These are phyloP conservation scores for Anthophora plumipes DNA, from an alignment of 2,888 invertebrate genomes.

Conservation along the genomic window DNA sequence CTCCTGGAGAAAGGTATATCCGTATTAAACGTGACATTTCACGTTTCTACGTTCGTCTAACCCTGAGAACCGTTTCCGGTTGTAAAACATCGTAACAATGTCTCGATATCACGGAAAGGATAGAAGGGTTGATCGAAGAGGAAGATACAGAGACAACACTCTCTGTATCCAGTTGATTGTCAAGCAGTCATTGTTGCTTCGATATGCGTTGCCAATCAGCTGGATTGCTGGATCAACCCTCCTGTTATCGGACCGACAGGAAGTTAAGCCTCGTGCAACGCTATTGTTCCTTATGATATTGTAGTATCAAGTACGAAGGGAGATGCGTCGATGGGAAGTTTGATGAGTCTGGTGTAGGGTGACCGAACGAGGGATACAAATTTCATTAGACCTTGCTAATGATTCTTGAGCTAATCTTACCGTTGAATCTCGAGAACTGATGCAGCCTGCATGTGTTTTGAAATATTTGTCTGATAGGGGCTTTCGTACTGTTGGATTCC, in stretches of 20 bases:
- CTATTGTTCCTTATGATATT: conserved; percentile 13
- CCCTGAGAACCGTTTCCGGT: background rate
- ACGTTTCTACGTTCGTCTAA: conserved; percentile 1
- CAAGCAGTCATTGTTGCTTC: conserved; percentile 23
- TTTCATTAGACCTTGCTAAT: background rate
- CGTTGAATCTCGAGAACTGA: background rate
- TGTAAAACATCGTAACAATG: background rate
- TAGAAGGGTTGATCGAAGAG: conserved; percentile 4
- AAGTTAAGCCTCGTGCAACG: background rate
- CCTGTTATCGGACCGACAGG: background rate
- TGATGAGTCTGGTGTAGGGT: background rate
- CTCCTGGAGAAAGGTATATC: conserved; percentile 10
- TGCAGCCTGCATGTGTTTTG: no score
- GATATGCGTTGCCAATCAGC: background rate
- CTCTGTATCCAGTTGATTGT: background rate
- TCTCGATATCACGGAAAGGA: background rate
- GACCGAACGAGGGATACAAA: background rate
- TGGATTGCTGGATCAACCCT: background rate
- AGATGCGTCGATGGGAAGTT: background rate
- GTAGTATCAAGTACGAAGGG: background rate
- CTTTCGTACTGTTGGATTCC: no score
- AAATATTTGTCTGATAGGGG: no score
- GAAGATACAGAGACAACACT: conserved; percentile 7
- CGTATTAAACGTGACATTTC: background rate
- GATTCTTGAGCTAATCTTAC: conserved; percentile 10